These are phyloP conservation scores for Drosophila paramelanica DNA, from an alignment of 2,888 invertebrate genomes.

Conservation along the genomic window DNA sequence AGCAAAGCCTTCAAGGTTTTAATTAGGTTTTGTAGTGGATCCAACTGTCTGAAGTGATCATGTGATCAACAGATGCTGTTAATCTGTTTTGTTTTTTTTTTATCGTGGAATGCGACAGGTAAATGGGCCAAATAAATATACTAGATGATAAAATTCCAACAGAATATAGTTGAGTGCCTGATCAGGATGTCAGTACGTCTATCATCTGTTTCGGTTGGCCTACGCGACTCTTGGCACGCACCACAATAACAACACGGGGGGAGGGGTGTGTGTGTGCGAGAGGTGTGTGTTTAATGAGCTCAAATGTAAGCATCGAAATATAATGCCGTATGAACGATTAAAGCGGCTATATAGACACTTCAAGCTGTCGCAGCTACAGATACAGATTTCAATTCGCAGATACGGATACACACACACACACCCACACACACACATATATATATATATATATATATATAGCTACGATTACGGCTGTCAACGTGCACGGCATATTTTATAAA, in stretches of 20 bases:
- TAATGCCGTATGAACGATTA: constrained; percentile 25
- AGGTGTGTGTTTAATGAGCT: constrained; percentile 10
- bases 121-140: constrained; percentile 48
- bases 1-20: neutral
- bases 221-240: constrained; percentile 63
- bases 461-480: constrained; percentile 50
- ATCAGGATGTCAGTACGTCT: constrained; percentile 43
- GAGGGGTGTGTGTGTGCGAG: neutral
- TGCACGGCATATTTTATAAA: constrained; percentile 70
- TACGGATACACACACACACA: constrained; percentile 14
- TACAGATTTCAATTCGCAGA: constrained; percentile 44
- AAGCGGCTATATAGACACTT: constrained; percentile 28
- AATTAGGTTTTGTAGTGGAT: neutral
- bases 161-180: constrained; percentile 19
- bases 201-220: constrained; percentile 31
- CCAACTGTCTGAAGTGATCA: constrained; percentile 9
- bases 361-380: constrained; percentile 29
- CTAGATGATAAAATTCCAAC: constrained; percentile 40
- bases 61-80: constrained; percentile 15
- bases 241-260: constrained; percentile 5
- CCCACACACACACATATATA: neutral
- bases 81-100: neutral
- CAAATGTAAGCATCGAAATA: constrained; percentile 11
- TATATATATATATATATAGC: neutral
- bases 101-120: constrained; percentile 15